Base-by-base conservation (phyloP, 1,140 invertebrate genomes). In the Cheumatopsyche charites region DNA sequence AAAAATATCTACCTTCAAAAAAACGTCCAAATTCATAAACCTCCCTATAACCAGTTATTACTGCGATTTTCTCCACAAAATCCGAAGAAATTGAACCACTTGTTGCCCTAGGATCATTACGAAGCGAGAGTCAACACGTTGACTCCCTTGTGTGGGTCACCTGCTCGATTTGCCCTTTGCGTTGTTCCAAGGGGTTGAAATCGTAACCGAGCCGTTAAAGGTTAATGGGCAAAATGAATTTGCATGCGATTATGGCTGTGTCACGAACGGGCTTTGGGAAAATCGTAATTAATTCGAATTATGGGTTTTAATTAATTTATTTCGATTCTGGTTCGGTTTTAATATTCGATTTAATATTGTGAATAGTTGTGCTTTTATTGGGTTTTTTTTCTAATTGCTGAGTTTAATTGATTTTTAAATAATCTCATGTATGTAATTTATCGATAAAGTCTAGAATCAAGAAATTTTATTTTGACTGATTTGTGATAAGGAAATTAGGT, bases 51-150 rank as follows among this genome's bases (percentile, higher is more conserved):
- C 4, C 3, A 23, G 17, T 11, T 58, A 4, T 21, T 58, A 6
- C 21, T 2, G 19, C 2, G 11, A 52, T 52, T 52, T 15, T 9
- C 13, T 9, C 55, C 58, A 29, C 11, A 15, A 41, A 42, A 42
- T 63, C 7, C n/a, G 41, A 21, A 1, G 52, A 11, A 26, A 23
- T 26, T 11, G 7, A 25, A 23, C 23, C 1, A 67, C 63, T 49
- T 67, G 63, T 67, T 67, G 63, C 29, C 63, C 26, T n/a, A n/a
- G n/a, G 62, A 17, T 42, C n/a, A 63, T 63, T 42, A 49, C 23
- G 42, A 68, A 11, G 66, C 26, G 45, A 68, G 55, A 68, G 66
- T 55, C 55, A 68, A 68, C 66, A 21, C 66, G 42, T 68, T 68
- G 45, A 23, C 9, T 23, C 49, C 43, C 25, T 25, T 36, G 9